Conservation (phyloP, 1,140 invertebrate genomes). For the Ruditapes philippinarum region DNA sequence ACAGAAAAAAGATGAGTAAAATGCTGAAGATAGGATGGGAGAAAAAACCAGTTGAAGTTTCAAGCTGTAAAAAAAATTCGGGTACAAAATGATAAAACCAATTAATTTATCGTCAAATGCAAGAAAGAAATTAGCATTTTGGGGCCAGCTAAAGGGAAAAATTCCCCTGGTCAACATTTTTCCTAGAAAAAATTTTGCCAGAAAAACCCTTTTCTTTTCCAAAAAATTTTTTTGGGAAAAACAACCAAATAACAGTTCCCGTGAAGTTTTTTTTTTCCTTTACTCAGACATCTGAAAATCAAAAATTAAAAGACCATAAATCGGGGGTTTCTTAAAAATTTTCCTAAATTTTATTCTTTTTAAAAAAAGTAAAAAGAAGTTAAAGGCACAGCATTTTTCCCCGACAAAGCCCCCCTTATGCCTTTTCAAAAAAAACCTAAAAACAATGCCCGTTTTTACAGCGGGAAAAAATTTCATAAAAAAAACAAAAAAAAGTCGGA, state of each 20-base stretch:
- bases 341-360: slow-evolving; percentile 37
- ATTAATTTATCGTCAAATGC: neutral
- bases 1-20: too few species aligned
- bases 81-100: slow-evolving; percentile 43
- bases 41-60: neutral
- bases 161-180: slow-evolving; percentile 48
- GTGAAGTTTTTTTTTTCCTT: too few species aligned
- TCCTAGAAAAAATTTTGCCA: slow-evolving; percentile 32
- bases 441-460: neutral
- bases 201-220: slow-evolving; percentile 62
- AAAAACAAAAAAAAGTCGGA: neutral
- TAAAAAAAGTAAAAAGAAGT: slow-evolving; percentile 40
- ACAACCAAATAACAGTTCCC: neutral
- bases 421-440: slow-evolving; percentile 48
- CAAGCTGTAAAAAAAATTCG: slow-evolving; percentile 7
- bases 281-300: slow-evolving; percentile 34
- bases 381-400: slow-evolving; percentile 36
- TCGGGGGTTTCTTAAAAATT: slow-evolving; percentile 51
- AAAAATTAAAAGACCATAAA: neutral
- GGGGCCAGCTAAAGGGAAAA: slow-evolving; percentile 61
- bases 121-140: neutral
- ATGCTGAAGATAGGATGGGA: slow-evolving; percentile 39
- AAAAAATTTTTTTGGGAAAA: slow-evolving; percentile 38
- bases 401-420: slow-evolving; percentile 7
- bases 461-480: neutral